phyloP scores from a whole-genome alignment of 2,797 vertebrate genomes.

The Microtus agrestis region DNA sequence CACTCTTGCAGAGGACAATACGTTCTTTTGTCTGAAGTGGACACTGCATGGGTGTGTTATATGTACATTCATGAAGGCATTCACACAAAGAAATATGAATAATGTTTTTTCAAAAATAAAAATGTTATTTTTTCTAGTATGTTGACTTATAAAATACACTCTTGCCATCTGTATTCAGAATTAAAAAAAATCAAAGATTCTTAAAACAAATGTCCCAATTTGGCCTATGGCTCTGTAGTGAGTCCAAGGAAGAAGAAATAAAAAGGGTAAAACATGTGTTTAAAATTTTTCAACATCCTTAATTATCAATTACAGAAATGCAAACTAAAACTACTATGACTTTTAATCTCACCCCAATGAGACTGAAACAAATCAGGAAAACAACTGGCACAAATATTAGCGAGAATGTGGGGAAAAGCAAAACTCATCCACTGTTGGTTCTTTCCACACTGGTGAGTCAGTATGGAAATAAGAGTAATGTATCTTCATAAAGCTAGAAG shows the following conservation, averaged over 20 bases:
- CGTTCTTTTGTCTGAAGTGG: not conserved
- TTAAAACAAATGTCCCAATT: not conserved
- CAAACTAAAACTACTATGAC: not conserved
- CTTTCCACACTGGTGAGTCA: not conserved
- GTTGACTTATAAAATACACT: not conserved
- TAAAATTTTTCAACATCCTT: not conserved
- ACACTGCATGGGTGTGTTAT: fast-evolving
- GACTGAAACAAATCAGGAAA: not conserved
- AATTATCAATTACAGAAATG: not conserved
- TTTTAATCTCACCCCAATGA: not conserved
- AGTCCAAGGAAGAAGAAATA: not conserved
- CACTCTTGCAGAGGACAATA: not conserved
- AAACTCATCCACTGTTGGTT: not conserved
- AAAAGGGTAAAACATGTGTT: not conserved
- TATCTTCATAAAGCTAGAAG: not conserved
- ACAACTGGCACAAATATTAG: not conserved
- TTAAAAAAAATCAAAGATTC: not conserved
- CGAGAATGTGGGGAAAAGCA: not conserved
- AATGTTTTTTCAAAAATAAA: not conserved
- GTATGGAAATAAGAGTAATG: not conserved
- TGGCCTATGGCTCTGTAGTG: not conserved
- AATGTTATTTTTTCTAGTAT: not conserved
- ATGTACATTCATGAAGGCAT: not conserved
- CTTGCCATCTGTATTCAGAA: not conserved
- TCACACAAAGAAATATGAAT: not conserved